These are phyloP conservation scores for Xiphorhynchus elegans DNA, from an alignment of 2,113 vertebrate species.

Conservation along the genomic window DNA sequence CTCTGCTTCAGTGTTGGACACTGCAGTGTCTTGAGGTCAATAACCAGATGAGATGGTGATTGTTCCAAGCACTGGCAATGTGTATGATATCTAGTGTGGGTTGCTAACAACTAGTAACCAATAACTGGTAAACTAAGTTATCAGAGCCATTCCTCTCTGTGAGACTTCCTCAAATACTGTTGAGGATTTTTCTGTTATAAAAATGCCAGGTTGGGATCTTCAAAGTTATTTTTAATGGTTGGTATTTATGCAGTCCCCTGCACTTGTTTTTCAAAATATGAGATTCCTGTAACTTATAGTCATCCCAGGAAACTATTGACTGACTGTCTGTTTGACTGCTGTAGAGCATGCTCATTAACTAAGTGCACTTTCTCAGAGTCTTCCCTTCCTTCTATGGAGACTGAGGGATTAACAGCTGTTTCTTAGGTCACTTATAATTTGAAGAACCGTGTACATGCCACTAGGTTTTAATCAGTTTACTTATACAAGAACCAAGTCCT, in stretches of 20 bases:
- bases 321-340: neutral
- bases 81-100: neutral
- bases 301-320: neutral
- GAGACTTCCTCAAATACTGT: neutral
- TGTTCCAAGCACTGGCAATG: neutral
- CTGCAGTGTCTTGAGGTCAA: neutral
- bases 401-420: neutral
- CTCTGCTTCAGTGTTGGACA: neutral
- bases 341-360: neutral
- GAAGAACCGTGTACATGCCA: neutral
- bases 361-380: neutral
- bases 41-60: neutral
- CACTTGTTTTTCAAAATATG: neutral
- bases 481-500: neutral
- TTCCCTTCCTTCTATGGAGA: neutral
- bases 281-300: neutral
- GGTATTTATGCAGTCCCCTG: neutral
- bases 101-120: neutral
- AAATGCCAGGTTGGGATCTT: neutral
- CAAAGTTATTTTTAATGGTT: neutral
- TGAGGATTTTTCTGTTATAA: neutral
- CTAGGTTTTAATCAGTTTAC: neutral
- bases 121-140: neutral
- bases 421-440: neutral
- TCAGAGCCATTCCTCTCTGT: neutral